Base-by-base conservation (phyloP, 2,888 invertebrate genomes). In the Protodeltote pygarga region DNA sequence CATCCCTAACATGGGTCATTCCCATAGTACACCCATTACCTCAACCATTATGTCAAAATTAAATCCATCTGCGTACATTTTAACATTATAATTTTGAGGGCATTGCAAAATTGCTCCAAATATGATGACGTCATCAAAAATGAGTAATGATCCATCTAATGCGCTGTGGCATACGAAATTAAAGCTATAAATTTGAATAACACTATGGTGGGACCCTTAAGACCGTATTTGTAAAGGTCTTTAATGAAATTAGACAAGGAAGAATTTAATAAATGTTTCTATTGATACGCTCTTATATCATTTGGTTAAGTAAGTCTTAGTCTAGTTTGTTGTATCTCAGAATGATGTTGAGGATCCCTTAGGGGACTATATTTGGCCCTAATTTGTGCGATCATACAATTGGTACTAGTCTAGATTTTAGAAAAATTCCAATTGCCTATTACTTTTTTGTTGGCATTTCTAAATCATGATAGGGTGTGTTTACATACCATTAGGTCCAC, bases 151-250 rank as follows among this genome's bases (percentile, higher is more conserved):
- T 67, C 70, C 64, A 14, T 70, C 73, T 80, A 82, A 79, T 78
- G 74, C 75, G 75, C 69, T 71, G 73, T 72, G 72, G 75, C 74
- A 78, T 77, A 85, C 80, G 81, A 83, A 84, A 85, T 86, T 83
- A 79, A 84, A 81, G 80, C 75, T 72, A 81, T 85, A 84, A 85
- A 84, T 86, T 81, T 81, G 72, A 80, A 81, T 80, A 77, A 79
- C 71, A 73, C 42, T 71, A 69, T 50, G 37, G 48, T 64, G 44
- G 50, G 65, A 39, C 44, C 55, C 52, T 47, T 34, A 33, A 41
- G 61, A 48, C 37, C 61, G 68, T 65, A 68, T 65, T 66, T 65
- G 61, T 54, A 52, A 44, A 55, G 41, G 29, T 17, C 46, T 32
- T 47, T 46, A 67, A 57, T 67, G 65, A 65, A 62, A 66, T 64